phyloP scores from a whole-genome alignment of 2,888 invertebrate species.

The Digitonthophagus gazella region DNA sequence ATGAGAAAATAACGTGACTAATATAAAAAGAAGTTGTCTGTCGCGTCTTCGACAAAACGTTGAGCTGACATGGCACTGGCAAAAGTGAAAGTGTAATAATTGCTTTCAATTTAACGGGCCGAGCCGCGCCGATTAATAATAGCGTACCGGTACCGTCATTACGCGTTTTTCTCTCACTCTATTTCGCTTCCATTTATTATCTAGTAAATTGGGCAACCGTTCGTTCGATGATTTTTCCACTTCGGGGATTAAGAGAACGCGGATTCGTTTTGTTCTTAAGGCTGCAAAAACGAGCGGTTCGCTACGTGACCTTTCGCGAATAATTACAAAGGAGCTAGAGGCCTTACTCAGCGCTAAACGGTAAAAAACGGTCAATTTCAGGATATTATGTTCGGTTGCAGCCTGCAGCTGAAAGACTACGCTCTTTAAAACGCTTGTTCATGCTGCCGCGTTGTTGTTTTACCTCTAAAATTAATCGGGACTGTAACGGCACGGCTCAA shows the following conservation, averaged over 20 bases:
- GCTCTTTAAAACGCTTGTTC: not conserved
- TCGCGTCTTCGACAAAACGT: conserved; percentile 7
- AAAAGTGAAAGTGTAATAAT: conserved; percentile 21
- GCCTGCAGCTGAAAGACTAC: not conserved
- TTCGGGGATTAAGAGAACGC: conserved; percentile 3
- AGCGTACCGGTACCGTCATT: conserved; percentile 9
- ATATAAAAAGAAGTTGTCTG: not conserved
- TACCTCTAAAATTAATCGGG: not conserved
- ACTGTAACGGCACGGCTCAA: not conserved
- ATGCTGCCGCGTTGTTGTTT: not conserved
- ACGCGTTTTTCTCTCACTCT: conserved; percentile 2
- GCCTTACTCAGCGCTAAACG: conserved; percentile 4
- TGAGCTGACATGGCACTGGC: conserved; percentile 1
- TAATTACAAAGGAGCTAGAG: conserved; percentile 6
- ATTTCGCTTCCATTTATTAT: conserved; percentile 5
- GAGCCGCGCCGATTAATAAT: conserved; percentile 8
- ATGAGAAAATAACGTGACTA: not conserved
- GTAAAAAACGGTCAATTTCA: conserved; percentile 4
- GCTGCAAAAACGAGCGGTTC: conserved; percentile 5
- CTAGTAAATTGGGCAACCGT: conserved; percentile 6
- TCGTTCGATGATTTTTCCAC: not conserved
- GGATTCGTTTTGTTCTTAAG: not conserved
- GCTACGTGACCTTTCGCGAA: conserved; percentile 10
- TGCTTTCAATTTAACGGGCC: conserved; percentile 16
- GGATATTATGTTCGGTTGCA: conserved; percentile 4